Conservation (phyloP, 2,888 invertebrate genomes). For the Pheosia gnoma region DNA sequence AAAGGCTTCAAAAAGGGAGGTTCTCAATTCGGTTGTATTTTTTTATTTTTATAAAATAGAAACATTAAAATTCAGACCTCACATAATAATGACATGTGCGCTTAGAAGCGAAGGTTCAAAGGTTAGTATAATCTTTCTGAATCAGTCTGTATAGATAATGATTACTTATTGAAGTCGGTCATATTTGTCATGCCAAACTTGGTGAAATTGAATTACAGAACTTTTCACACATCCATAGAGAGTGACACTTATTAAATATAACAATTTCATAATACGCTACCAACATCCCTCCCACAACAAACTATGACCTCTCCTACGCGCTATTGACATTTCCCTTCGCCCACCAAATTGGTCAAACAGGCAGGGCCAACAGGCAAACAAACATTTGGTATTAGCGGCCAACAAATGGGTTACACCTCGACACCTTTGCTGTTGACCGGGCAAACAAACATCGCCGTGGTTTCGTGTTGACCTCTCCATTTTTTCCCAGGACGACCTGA, state of each 20-base stretch:
- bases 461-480: constrained; percentile 56
- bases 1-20: too few relatives aligned
- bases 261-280: not conserved
- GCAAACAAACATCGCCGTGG: constrained; percentile 64
- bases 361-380: constrained; percentile 24
- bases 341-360: constrained; percentile 55
- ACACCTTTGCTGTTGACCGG: constrained; percentile 67
- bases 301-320: constrained; percentile 47
- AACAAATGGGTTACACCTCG: constrained; percentile 61
- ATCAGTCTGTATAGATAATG: too few relatives aligned
- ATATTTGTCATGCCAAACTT: not conserved
- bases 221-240: not conserved
- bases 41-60: too few relatives aligned
- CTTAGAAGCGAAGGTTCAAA: too few relatives aligned
- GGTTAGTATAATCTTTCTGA: too few relatives aligned
- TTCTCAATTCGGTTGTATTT: too few relatives aligned
- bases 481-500: constrained; percentile 61
- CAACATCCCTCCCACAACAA: constrained; percentile 23
- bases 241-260: constrained; percentile 4
- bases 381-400: constrained; percentile 52
- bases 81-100: too few relatives aligned
- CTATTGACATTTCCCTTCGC: constrained; percentile 60
- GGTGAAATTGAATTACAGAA: not conserved
- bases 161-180: too few relatives aligned
- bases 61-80: too few relatives aligned